These are phyloP conservation scores for Synergus japonicus DNA, from an alignment of 2,888 invertebrate genomes.

Conservation along the genomic window DNA sequence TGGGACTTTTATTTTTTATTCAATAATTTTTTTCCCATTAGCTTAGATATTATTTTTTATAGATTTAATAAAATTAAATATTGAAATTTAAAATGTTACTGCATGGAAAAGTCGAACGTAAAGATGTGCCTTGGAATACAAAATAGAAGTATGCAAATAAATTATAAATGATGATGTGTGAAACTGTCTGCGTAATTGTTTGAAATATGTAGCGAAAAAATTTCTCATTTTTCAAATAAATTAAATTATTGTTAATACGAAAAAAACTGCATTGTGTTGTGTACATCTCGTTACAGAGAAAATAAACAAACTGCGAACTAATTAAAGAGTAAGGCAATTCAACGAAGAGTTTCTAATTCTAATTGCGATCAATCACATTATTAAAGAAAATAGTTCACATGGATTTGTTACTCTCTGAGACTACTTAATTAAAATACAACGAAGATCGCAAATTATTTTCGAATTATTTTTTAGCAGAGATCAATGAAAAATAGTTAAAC, in stretches of 20 bases:
- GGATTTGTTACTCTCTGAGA: neutral
- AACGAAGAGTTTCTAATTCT: neutral
- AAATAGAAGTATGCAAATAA: too few species aligned
- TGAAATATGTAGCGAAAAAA: neutral
- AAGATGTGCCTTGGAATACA: neutral
- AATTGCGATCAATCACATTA: neutral
- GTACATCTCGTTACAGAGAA: too few species aligned
- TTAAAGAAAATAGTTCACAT: neutral
- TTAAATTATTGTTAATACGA: neutral
- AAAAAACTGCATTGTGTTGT: too few species aligned
- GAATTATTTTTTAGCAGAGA: neutral
- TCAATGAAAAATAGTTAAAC: neutral
- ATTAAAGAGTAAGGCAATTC: neutral
- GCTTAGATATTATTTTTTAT: neutral
- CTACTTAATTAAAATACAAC: neutral
- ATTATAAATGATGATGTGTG: too few species aligned
- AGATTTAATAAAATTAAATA: conserved; percentile 24
- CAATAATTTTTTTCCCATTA: neutral
- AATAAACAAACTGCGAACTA: too few species aligned
- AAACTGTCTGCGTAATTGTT: too few species aligned
- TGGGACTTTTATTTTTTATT: conserved; percentile 8
- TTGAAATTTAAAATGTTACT: neutral
- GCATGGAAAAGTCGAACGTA: too few species aligned
- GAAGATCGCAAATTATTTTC: neutral
- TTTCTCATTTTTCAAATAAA: conserved; percentile 7